phyloP scores from a whole-genome alignment of 2,113 vertebrate species.

The Hystrix cristata region DNA sequence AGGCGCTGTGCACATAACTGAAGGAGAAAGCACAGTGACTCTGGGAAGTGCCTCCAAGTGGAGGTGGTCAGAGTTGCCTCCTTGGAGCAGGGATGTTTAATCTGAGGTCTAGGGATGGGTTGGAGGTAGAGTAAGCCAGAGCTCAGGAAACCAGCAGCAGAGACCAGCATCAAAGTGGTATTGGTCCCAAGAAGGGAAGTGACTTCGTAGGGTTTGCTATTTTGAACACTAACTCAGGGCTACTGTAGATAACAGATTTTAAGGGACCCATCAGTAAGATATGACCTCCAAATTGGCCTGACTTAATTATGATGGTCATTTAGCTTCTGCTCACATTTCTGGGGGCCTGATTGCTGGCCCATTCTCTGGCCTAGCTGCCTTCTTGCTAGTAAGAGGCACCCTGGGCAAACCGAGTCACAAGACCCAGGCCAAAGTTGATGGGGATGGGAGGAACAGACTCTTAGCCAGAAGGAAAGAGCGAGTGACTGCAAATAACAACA shows the following conservation, averaged over 20 bases:
- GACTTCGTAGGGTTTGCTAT: not conserved
- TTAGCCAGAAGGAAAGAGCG: not conserved
- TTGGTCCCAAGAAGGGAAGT: not conserved
- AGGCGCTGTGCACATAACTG: accelerated
- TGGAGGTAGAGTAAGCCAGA: not conserved
- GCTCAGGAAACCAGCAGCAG: not conserved
- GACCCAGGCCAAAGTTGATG: not conserved
- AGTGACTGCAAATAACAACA: accelerated
- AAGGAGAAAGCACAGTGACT: accelerated
- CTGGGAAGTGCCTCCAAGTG: accelerated
- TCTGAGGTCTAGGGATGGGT: not conserved
- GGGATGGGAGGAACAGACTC: not conserved
- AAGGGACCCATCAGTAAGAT: not conserved
- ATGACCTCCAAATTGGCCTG: accelerated
- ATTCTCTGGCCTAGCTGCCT: not conserved
- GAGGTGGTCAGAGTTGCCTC: not conserved
- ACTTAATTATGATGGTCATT: not conserved
- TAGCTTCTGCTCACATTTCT: not conserved
- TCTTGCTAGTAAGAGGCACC: not conserved
- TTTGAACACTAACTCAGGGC: not conserved
- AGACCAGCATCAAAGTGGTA: not conserved
- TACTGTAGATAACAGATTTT: not conserved
- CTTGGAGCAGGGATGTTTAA: accelerated
- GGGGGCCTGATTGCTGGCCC: not conserved
- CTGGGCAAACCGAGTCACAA: not conserved